Conservation (phyloP, 1,140 invertebrate species). For the Anoplophora glabripennis region DNA sequence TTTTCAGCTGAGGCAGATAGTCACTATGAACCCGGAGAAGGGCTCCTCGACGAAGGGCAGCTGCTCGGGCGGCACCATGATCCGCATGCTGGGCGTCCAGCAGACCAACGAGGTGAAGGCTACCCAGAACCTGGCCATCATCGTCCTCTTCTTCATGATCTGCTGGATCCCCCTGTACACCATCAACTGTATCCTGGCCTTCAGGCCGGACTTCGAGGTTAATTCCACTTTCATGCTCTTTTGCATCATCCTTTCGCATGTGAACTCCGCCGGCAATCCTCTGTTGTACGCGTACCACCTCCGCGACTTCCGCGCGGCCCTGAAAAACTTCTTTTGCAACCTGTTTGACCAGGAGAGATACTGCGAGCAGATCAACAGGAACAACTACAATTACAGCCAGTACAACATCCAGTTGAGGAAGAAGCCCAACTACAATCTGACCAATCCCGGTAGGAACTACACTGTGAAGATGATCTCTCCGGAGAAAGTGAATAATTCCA, state of each 20-base stretch:
- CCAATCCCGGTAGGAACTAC: conserved; percentile 2
- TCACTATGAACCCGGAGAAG: conserved; percentile 55
- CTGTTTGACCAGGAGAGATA: conserved; percentile 50
- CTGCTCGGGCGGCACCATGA: conserved; percentile 60
- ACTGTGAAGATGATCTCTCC: not conserved
- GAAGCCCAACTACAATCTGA: not conserved
- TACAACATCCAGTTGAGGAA: not conserved
- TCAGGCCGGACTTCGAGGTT: conserved; percentile 66
- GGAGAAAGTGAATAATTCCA: conserved; percentile 44
- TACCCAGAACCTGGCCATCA: conserved; percentile 85
- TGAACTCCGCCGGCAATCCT: conserved; percentile 86
- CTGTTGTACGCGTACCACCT: conserved; percentile 87
- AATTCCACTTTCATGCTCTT: conserved; percentile 69
- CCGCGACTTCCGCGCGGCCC: conserved; percentile 75
- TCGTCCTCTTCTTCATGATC: conserved; percentile 87
- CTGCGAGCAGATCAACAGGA: conserved; percentile 8
- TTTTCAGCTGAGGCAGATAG: conserved; percentile 56
- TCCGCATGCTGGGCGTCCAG: conserved; percentile 73
- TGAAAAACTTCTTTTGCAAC: conserved; percentile 63
- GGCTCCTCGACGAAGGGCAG: conserved; percentile 24
- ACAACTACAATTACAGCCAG: not conserved
- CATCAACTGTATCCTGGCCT: conserved; percentile 84
- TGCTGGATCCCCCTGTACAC: conserved; percentile 92
- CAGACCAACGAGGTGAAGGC: conserved; percentile 86
- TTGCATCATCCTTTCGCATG: conserved; percentile 83